Percentiles rank a stretch among this genome's conserved stretches.
These are phyloP conservation scores for Cyphomyrus discorhynchus DNA, from an alignment of 2,113 vertebrate species.

Conservation along the genomic window DNA sequence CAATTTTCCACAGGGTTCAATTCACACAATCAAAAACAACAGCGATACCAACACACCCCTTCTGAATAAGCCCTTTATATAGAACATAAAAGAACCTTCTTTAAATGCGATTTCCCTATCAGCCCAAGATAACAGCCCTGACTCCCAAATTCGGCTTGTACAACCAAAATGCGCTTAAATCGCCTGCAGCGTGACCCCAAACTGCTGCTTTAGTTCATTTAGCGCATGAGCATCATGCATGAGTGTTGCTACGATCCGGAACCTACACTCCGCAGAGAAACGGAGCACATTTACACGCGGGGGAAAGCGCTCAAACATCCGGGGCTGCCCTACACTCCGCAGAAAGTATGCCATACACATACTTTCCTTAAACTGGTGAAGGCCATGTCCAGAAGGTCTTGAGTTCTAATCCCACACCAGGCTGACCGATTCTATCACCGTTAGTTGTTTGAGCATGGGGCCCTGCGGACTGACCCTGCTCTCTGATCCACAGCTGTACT, in stretches of 20 bases:
- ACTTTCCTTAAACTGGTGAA: not conserved
- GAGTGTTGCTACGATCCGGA: not conserved
- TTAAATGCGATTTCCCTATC: not conserved
- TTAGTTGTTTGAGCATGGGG: not conserved
- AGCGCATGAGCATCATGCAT: not conserved
- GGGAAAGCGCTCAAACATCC: not conserved
- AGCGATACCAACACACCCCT: constrained; percentile 22
- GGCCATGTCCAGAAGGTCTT: too few relatives aligned
- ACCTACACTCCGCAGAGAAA: not conserved
- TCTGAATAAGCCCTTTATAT: not conserved
- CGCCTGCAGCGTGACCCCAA: not conserved
- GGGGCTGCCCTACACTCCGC: not conserved
- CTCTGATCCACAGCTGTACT: not conserved
- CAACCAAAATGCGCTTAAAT: not conserved
- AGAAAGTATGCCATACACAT: not conserved
- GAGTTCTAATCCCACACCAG: too few relatives aligned
- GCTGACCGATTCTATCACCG: too few relatives aligned
- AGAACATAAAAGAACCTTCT: not conserved
- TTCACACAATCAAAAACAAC: not conserved
- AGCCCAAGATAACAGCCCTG: not conserved
- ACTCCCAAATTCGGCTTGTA: not conserved
- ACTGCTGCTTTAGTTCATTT: not conserved
- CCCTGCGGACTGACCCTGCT: not conserved
- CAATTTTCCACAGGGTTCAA: not conserved
- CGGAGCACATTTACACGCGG: not conserved